Evolutionary conservation across 2,797 vertebrate species (phyloP).

Genomic region (Onychomys torridus): DNA sequence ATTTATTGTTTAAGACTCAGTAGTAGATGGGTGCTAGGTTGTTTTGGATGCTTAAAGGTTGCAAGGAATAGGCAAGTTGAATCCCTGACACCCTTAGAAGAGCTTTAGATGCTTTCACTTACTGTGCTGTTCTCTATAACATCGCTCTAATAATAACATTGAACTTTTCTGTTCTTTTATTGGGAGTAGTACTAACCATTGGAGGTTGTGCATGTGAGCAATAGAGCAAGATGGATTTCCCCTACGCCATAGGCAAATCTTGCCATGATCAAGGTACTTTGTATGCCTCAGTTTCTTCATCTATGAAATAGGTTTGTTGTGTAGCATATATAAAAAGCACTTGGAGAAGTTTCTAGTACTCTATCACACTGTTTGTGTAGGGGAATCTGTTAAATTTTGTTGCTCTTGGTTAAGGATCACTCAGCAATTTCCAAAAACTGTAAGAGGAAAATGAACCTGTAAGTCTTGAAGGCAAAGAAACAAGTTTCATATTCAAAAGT

Average conservation of each 20-base stretch:
- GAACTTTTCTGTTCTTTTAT: not conserved
- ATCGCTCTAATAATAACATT: not conserved
- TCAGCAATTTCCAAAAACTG: not conserved
- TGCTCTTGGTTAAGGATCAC: not conserved
- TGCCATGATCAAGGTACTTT: not conserved
- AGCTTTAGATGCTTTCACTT: not conserved
- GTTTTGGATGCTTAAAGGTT: not conserved
- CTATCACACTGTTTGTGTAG: not conserved
- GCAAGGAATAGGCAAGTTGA: not conserved
- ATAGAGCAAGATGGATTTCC: not conserved
- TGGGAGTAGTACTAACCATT: not conserved
- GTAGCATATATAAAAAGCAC: not conserved
- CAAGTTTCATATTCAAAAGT: not conserved
- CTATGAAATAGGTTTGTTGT: not conserved
- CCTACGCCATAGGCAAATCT: not conserved
- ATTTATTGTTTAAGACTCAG: not conserved
- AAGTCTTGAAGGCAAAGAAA: not conserved
- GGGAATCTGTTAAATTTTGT: not conserved
- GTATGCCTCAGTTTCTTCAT: not conserved
- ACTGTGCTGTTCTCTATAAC: not conserved
- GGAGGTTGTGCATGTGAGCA: not conserved
- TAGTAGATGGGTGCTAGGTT: not conserved
- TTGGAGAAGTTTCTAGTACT: not conserved
- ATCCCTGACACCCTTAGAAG: not conserved
- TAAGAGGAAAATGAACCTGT: not conserved